Evolutionary conservation across 2,888 invertebrate species (phyloP).

Genomic region (Chrysolina haemoptera): DNA sequence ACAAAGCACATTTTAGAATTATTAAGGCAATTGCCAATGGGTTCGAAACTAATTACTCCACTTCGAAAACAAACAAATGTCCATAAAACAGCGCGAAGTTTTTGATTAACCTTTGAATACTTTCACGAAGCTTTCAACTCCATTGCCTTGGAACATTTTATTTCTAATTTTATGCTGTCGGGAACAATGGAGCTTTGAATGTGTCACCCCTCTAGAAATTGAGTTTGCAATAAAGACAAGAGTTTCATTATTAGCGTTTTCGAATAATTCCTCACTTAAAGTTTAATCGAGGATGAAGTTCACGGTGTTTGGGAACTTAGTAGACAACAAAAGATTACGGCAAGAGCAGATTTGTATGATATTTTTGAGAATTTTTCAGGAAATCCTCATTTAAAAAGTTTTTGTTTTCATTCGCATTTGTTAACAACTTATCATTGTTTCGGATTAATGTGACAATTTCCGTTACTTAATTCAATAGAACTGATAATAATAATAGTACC

Average conservation of each 20-base stretch:
- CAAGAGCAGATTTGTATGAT: too few relatives aligned
- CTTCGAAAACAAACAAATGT: not conserved
- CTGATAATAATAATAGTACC: too few relatives aligned
- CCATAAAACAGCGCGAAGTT: not conserved
- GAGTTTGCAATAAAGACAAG: not conserved
- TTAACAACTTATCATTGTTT: too few relatives aligned
- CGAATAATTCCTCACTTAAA: too few relatives aligned
- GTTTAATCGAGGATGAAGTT: too few relatives aligned
- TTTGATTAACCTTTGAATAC: not conserved
- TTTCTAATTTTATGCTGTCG: not conserved
- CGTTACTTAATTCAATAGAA: too few relatives aligned
- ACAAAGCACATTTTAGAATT: not conserved
- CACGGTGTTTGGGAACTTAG: too few relatives aligned
- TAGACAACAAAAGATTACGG: too few relatives aligned
- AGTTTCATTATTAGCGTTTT: not conserved
- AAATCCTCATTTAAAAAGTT: too few relatives aligned
- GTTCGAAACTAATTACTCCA: not conserved
- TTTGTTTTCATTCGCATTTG: too few relatives aligned
- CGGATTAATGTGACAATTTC: too few relatives aligned
- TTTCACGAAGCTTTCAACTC: not conserved
- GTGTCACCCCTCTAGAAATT: not conserved
- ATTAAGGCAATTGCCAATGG: not conserved
- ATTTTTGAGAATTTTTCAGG: too few relatives aligned
- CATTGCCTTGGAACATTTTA: not conserved
- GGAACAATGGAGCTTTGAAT: not conserved